Evolutionary conservation across 2,797 vertebrate genomes (phyloP).

Genomic region (Neomorphus geoffroyi): DNA sequence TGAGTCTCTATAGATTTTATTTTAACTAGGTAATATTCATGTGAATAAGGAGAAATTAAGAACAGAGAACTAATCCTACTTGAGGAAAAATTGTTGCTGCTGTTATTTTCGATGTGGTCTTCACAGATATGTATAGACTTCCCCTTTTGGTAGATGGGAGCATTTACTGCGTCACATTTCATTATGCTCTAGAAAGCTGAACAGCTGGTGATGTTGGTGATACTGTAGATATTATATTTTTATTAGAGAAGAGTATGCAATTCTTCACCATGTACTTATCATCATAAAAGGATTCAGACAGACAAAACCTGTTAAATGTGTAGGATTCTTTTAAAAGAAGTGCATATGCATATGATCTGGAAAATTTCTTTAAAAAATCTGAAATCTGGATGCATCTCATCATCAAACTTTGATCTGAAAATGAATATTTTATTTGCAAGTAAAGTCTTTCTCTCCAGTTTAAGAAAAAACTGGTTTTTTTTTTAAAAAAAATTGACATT

Average conservation of each 20-base stretch:
- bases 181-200: background rate
- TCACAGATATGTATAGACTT: background rate
- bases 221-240: conserved; percentile 6
- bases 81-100: background rate
- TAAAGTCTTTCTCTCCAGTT: background rate
- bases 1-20: background rate
- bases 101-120: background rate
- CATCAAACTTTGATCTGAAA: background rate
- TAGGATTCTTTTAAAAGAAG: background rate
- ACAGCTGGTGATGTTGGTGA: background rate
- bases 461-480: too few relatives aligned
- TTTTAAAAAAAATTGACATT: too few relatives aligned
- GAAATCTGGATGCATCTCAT: background rate
- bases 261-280: background rate
- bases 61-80: background rate
- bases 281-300: background rate
- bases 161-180: background rate
- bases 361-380: background rate
- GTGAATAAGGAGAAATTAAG: background rate
- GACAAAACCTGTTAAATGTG: background rate
- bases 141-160: background rate
- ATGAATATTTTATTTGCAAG: background rate
- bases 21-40: background rate
- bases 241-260: background rate
- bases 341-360: background rate